phyloP scores from a whole-genome alignment of 35 echinoderm and acorn worm genomes.

The Lytechinus variegatus region DNA sequence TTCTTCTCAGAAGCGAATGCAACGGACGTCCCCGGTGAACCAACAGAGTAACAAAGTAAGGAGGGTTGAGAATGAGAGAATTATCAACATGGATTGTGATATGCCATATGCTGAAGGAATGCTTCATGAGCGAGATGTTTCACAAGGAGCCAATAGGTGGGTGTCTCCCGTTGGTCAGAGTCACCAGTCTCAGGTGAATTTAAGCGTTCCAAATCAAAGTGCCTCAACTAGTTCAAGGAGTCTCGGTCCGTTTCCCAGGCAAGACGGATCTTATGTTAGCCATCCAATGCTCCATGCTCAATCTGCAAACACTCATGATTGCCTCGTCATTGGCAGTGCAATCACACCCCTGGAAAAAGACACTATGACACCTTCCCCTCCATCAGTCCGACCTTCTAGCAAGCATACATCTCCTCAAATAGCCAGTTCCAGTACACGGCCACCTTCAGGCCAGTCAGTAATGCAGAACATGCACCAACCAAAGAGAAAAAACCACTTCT shows the following conservation, averaged over 20 bases:
- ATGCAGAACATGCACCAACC: background rate
- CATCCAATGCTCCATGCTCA: background rate
- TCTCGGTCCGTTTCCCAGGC: background rate
- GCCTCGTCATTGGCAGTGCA: conserved; percentile 23
- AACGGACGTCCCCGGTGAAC: background rate
- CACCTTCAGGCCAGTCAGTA: background rate
- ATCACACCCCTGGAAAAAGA: background rate
- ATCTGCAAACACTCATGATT: background rate
- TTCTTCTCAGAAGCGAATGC: background rate
- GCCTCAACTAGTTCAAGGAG: background rate
- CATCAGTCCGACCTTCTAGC: background rate
- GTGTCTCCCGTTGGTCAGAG: background rate
- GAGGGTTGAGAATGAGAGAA: conserved; percentile 20
- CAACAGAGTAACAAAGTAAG: background rate
- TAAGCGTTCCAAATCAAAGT: background rate
- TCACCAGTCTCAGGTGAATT: background rate
- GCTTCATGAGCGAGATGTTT: background rate
- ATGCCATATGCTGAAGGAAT: background rate
- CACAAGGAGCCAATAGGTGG: background rate
- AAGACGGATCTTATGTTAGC: background rate
- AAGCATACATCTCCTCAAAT: background rate
- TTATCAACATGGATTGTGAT: background rate
- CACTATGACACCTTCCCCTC: background rate
- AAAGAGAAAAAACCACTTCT: background rate
- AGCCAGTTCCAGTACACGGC: background rate